phyloP scores from a whole-genome alignment of 2,888 invertebrate species.

The Pollenia angustigena region DNA sequence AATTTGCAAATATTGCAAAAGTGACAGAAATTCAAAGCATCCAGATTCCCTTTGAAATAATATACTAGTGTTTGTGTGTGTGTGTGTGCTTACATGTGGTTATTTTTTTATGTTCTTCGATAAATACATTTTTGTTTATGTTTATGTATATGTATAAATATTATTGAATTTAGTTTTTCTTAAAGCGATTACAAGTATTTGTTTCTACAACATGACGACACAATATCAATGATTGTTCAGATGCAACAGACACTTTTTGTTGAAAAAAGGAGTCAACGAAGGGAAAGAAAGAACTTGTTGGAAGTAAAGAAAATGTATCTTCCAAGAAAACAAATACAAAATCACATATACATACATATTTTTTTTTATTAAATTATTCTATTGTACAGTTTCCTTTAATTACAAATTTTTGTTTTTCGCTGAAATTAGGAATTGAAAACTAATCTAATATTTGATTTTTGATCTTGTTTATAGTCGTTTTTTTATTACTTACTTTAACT shows the following conservation, averaged over 20 bases:
- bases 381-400: conserved; percentile 35
- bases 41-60: neutral
- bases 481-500: conserved; percentile 45
- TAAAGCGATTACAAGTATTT: conserved; percentile 31
- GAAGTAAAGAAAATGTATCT: neutral
- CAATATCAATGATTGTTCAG: conserved; percentile 79
- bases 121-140: neutral
- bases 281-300: conserved; percentile 19
- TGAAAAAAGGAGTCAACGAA: conserved; percentile 29
- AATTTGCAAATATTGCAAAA: too few relatives aligned
- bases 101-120: neutral
- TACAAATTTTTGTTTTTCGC: neutral
- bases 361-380: conserved; percentile 10
- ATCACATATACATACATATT: conserved; percentile 40
- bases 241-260: conserved; percentile 77
- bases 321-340: conserved; percentile 25
- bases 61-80: neutral
- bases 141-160: neutral
- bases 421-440: conserved; percentile 9
- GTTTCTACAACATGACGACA: conserved; percentile 47
- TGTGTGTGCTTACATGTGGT: neutral
- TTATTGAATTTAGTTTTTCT: conserved; percentile 26
- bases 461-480: conserved; percentile 6
- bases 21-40: neutral
- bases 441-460: conserved; percentile 17